Evolutionary conservation across 2,113 vertebrate genomes (phyloP).

Genomic region (Pedetes capensis): DNA sequence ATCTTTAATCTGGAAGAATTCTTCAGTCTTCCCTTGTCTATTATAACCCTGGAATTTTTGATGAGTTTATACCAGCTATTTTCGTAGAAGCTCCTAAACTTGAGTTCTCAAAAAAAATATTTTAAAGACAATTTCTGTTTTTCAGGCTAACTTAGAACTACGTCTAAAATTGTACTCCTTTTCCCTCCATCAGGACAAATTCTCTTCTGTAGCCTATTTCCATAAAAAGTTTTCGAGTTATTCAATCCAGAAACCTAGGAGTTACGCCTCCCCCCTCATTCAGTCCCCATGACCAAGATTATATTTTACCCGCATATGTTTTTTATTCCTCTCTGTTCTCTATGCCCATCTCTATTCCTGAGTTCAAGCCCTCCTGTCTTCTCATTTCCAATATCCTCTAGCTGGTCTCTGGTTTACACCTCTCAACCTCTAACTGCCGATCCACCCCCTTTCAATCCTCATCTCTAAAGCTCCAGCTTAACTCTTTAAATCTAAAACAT

Average conservation of each 20-base stretch:
- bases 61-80: background rate
- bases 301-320: background rate
- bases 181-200: background rate
- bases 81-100: background rate
- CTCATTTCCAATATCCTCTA: background rate
- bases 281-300: background rate
- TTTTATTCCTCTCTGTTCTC: background rate
- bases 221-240: background rate
- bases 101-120: background rate
- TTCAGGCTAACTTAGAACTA: background rate
- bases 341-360: background rate
- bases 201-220: background rate
- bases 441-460: background rate
- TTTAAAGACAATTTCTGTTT: conserved; percentile 1
- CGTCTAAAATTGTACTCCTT: background rate
- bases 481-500: background rate
- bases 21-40: background rate
- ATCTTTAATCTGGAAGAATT: background rate
- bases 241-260: background rate
- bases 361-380: background rate
- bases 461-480: background rate
- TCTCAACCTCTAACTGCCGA: background rate
- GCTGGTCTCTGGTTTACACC: background rate
- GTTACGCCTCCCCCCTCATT: background rate
- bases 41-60: background rate